A percentile compares a stretch with the other conserved stretches of the same genome.
These are phyloP conservation scores for Halocaridina rubra DNA, from an alignment of 2,888 invertebrate species.

Conservation along the genomic window DNA sequence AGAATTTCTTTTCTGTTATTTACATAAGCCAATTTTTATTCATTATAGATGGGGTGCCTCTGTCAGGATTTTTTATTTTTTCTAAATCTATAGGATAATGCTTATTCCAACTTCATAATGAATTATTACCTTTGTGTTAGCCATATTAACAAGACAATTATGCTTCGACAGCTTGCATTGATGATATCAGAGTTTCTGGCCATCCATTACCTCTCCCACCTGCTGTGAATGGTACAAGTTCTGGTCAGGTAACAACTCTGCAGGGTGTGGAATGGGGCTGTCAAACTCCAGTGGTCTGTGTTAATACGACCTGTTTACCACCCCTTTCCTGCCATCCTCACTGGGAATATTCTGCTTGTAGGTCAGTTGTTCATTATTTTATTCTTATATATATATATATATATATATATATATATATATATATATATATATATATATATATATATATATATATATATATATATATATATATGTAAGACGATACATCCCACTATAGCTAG, in stretches of 20 bases:
- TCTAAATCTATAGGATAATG: too few species aligned
- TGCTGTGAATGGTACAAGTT: conserved; percentile 44
- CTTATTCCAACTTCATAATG: background rate
- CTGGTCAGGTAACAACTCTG: conserved; percentile 55
- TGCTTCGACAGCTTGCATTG: conserved; percentile 19
- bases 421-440: background rate
- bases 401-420: background rate
- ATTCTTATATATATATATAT: background rate
- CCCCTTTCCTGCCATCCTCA: conserved; percentile 42
- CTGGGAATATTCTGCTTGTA: conserved; percentile 46
- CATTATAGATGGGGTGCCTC: background rate
- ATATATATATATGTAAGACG: background rate
- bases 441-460: background rate
- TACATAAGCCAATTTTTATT: background rate
- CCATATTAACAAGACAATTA: too few species aligned
- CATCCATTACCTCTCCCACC: conserved; percentile 51
- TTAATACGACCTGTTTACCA: conserved; percentile 24
- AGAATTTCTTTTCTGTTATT: background rate
- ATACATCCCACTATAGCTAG: background rate
- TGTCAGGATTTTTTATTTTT: background rate
- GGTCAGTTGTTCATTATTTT: conserved; percentile 28
- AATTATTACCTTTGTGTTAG: background rate
- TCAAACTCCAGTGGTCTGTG: conserved; percentile 30
- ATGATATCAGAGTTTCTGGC: conserved; percentile 50
- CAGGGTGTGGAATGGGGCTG: conserved; percentile 35